Base-by-base conservation (phyloP, 2,888 invertebrate species). In the Apeira syringaria region DNA sequence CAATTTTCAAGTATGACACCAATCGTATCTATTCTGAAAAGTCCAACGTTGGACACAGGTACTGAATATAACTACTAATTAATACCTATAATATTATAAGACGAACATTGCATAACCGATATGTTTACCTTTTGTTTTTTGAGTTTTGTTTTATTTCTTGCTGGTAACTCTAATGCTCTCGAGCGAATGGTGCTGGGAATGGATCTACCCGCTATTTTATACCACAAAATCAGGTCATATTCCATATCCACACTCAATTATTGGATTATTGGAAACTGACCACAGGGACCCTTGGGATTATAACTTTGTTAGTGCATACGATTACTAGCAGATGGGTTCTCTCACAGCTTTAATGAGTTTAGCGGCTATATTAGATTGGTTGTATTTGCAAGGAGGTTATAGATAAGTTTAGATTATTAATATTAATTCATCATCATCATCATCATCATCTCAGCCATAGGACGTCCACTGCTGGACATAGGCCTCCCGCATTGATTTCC, bases 241-340 rank as follows among this genome's bases (percentile, higher is more conserved):
- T 2, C 7, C 7, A 20, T 46, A 46, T 54, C 61, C 59, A 43
- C 12, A 58, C 57, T 69, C 82, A 79, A 85, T 87, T 87, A 87
- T 72, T 74, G 85, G 85, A 87, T 87, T 84, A 86, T 52, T 71
- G 77, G 69, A 73, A 64, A 53, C 61, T 76, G 73, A 80, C 85
- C 87, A 64, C 85, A 50, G 49, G 53, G 55, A 50, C 82, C 61
- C 64, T 12, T 30, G 76, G 80, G 83, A 81, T 83, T 69, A 72
- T 65, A 85, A 82, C 79, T 84, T 78, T 48, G 69, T 84, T 83
- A 80, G 68, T 77, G 76, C 73, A 72, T 66, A 64, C 61, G 62
- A 70, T 73, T 72, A 65, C 54, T 56, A 53, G 47, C 46, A 54
- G 30, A 51, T 52, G 45, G 51, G 30, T 34, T 36, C 39, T 41